Evolutionary conservation across 2,797 vertebrate genomes (phyloP), one percentile per base, ranked within the genome.

Genomic region (Adelosebastes latens): DNA sequence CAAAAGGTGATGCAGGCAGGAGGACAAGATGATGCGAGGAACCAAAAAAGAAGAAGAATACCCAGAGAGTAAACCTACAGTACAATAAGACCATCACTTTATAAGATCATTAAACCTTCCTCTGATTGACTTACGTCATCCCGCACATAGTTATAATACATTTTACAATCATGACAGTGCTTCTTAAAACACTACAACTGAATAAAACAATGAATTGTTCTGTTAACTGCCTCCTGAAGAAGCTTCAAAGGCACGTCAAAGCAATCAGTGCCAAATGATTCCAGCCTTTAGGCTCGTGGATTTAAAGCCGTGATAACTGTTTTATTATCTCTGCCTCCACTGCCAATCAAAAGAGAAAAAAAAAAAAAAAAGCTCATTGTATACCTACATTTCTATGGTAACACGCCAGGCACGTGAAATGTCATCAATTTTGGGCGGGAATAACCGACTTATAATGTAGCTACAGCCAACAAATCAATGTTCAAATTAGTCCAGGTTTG

Each of bases 351-450:
- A 77, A 67, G 67, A 68, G 61, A 16, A 39, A 64, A 39, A 49
- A 49, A 31, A 1, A 49, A 53, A 69, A 61, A 70, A 70, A 63
- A 39, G 2, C 14, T 76, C 66, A 77, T 52, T 86, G 80, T 67
- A 89, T 65, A 59, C 62, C 56, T 77, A 80, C 70, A 87, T 89
- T 86, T 75, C 77, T 79, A 81, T 82, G 72, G 86, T 64, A 86
- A 89, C 63, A 6, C 78, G 22, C 24, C 56, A 39, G 62, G 70
- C 69, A 73, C 1, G 75, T 91, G 79, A 87, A 90, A 84, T 89
- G 91, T 86, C 88, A 90, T 83, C 77, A 81, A 84, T 88, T 93
- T 93, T 94, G 92, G 93, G 94, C 89, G 92, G 92, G 93, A 91
- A 88, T 90, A 90, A 86, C 18, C 22, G 64, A 76, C 84, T 89